These are phyloP conservation scores for Neodiprion fabricii DNA, from an alignment of 1,140 invertebrate species.

Conservation along the genomic window DNA sequence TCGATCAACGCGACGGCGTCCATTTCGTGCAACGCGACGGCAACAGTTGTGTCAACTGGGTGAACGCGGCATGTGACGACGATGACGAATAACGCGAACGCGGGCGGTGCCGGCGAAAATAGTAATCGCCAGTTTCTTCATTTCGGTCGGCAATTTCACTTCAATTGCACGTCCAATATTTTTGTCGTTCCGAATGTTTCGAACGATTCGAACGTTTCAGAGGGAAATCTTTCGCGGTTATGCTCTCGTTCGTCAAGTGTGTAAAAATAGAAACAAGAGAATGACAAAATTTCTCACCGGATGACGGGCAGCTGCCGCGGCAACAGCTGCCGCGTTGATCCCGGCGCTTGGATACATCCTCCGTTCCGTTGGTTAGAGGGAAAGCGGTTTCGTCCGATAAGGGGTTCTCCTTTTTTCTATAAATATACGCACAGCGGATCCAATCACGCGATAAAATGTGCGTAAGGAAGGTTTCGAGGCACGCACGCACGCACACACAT, in stretches of 20 bases:
- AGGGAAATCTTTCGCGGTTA: background rate
- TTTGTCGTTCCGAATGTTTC: background rate
- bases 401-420: background rate
- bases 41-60: no score
- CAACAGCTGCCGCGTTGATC: slow-evolving; percentile 68
- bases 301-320: slow-evolving; percentile 67
- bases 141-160: no score
- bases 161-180: no score
- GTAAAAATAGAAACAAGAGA: background rate
- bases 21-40: no score
- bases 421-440: background rate
- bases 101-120: no score
- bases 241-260: background rate
- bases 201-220: background rate
- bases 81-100: no score
- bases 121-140: no score
- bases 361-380: slow-evolving; percentile 28
- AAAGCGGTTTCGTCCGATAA: background rate
- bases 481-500: slow-evolving; percentile 19
- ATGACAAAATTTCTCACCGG: slow-evolving; percentile 57
- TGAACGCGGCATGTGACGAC: no score
- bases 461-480: slow-evolving; percentile 17
- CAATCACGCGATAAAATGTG: background rate
- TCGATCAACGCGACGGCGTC: background rate
- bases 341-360: slow-evolving; percentile 66